Base-by-base conservation (phyloP, 2,888 invertebrate genomes). In the Limenitis camilla region DNA sequence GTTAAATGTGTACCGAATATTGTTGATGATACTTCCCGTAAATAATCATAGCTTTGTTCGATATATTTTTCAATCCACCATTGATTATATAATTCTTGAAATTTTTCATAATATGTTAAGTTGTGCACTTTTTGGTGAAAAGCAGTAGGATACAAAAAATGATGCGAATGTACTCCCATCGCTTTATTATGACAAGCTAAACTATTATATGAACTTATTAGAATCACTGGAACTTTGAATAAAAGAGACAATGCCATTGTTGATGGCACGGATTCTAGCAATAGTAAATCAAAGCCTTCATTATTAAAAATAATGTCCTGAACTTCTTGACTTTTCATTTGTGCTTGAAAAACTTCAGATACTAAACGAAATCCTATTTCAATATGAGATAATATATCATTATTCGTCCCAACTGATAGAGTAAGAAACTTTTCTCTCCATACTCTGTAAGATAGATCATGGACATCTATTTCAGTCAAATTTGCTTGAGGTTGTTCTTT, bases 391-490 rank as follows among this genome's bases (percentile, higher is more conserved):
- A 59, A 33, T 1, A 48, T 3, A 30, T 29, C 47, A 9, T 39
- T 36, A 11, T 39, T 40, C 7, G 29, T 43, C 6, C 52, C 42
- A n/a, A 49, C 19, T 11, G 30, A 27, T n/a, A 54, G 43, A 27
- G 35, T 40, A 0, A 52, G 32, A 10, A 55, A 61, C 53, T 19
- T 59, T 27, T 39, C 29, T 0, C 27, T 41, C 58, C 63, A 67
- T 4, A 61, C 19, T 4, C 66, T 58, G 43, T 83, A 79, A 0
- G 77, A 72, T 33, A 68, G 6, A 31, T 71, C 64, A 30, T 71
- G 72, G 0, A 74, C 53, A 51, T 76, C 72, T 1, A 77, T 71
- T 64, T 77, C 72, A 11, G 65, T 74, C 0, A 75, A 38, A 52
- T 75, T 76, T 1, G 52, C 41, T 1, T 78, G 62, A 4, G 65